These are phyloP conservation scores for Musca domestica DNA, from an alignment of 1,140 invertebrate species.

Conservation along the genomic window DNA sequence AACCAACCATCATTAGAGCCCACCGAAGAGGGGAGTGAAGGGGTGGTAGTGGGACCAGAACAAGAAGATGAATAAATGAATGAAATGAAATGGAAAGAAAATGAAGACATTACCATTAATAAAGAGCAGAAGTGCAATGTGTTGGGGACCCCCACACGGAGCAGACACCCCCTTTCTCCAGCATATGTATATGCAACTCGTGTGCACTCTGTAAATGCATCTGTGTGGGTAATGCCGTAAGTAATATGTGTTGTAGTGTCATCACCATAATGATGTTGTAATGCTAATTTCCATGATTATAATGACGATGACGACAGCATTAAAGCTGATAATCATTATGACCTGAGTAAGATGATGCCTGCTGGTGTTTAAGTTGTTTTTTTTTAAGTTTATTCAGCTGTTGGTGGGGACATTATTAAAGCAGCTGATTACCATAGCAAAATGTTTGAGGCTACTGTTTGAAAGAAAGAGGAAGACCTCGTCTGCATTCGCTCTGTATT, in stretches of 20 bases:
- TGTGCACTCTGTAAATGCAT: background rate
- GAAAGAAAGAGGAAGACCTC: no score
- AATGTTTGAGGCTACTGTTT: conserved; percentile 4
- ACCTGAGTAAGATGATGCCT: background rate
- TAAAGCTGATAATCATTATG: conserved; percentile 3
- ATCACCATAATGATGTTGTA: no score
- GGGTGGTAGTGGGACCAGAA: background rate
- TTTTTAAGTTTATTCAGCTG: background rate
- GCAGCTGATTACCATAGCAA: conserved; percentile 1
- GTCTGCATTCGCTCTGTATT: no score
- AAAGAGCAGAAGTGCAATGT: conserved; percentile 1
- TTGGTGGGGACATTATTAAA: background rate
- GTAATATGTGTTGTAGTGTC: no score
- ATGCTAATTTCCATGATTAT: background rate
- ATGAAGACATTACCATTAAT: conserved; percentile 19
- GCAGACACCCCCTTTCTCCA: background rate
- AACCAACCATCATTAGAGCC: no score
- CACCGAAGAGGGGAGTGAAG: no score
- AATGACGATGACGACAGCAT: background rate
- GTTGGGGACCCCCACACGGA: background rate
- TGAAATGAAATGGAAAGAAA: conserved; percentile 19
- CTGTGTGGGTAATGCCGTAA: no score
- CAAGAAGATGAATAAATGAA: conserved; percentile 4
- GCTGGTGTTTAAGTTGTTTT: background rate
- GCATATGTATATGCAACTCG: no score